phyloP scores from a whole-genome alignment of 2,888 invertebrate genomes.

The Polylopha cassiicola region DNA sequence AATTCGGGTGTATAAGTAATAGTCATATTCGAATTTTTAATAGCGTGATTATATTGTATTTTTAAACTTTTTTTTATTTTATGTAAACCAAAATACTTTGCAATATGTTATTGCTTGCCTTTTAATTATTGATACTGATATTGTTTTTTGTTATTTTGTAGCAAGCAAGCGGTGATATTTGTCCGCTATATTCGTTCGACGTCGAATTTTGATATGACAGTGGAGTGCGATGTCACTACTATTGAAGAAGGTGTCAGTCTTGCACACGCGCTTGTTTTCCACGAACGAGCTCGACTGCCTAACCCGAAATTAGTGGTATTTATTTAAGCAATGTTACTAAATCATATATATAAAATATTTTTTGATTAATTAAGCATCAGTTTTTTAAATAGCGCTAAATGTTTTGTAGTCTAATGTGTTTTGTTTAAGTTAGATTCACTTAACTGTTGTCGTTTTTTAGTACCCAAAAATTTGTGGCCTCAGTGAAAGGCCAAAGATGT shows the following conservation, averaged over 20 bases:
- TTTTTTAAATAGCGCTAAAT: too few relatives aligned
- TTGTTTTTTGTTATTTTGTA: slow-evolving; percentile 27
- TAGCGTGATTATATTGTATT: too few relatives aligned
- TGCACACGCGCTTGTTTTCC: slow-evolving; percentile 62
- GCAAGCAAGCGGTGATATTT: slow-evolving; percentile 62
- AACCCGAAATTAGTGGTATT: slow-evolving; percentile 44
- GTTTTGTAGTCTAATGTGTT: neutral
- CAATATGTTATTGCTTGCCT: too few relatives aligned
- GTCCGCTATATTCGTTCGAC: slow-evolving; percentile 43
- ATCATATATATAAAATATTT: too few relatives aligned
- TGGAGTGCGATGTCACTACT: slow-evolving; percentile 59
- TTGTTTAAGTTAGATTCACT: neutral
- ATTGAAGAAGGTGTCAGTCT: slow-evolving; percentile 57
- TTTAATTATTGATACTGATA: neutral
- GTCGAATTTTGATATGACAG: slow-evolving; percentile 33
- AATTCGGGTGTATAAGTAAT: too few relatives aligned
- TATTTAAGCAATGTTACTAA: too few relatives aligned
- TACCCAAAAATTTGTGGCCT: slow-evolving; percentile 42
- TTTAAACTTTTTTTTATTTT: too few relatives aligned
- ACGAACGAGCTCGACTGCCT: slow-evolving; percentile 54
- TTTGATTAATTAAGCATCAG: neutral
- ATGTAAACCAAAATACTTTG: too few relatives aligned
- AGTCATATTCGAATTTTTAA: too few relatives aligned
- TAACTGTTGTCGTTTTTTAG: slow-evolving; percentile 37
- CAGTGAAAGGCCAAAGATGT: slow-evolving; percentile 49